Evolutionary conservation across 2,888 invertebrate species (phyloP).

Genomic region (Synanthedon myopaeformis): DNA sequence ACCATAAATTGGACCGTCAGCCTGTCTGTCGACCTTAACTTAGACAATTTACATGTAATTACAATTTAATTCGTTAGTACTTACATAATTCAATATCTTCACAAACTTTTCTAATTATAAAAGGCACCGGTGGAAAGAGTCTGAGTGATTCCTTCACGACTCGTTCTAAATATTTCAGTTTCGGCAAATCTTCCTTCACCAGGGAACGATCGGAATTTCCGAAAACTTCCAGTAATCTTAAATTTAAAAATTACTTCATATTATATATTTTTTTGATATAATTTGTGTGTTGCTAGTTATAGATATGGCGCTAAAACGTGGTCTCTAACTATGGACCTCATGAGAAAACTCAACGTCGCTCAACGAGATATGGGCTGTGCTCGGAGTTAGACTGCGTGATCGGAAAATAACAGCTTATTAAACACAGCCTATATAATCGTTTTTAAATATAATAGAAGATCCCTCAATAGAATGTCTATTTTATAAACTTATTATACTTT

Average conservation of each 20-base stretch:
- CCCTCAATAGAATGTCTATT: no score
- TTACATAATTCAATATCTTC: constrained; percentile 46
- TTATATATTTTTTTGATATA: background rate
- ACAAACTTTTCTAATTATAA: constrained; percentile 48
- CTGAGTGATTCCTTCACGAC: constrained; percentile 52
- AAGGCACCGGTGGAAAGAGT: constrained; percentile 53
- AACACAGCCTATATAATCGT: no score
- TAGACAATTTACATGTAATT: background rate
- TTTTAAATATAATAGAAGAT: no score
- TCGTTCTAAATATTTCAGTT: constrained; percentile 44
- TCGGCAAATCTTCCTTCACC: constrained; percentile 41
- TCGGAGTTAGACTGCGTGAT: no score
- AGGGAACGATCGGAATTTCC: constrained; percentile 40
- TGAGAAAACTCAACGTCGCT: no score
- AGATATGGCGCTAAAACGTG: no score
- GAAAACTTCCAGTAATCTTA: constrained; percentile 40
- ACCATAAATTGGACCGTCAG: background rate
- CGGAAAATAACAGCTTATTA: no score
- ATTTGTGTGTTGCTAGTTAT: background rate
- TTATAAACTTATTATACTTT: no score
- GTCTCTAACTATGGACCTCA: no score
- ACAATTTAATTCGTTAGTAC: constrained; percentile 8
- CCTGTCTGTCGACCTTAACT: background rate
- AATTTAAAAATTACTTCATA: background rate
- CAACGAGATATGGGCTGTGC: no score